Base-by-base conservation (phyloP, 2,888 invertebrate genomes). In the Dusona sp. region DNA sequence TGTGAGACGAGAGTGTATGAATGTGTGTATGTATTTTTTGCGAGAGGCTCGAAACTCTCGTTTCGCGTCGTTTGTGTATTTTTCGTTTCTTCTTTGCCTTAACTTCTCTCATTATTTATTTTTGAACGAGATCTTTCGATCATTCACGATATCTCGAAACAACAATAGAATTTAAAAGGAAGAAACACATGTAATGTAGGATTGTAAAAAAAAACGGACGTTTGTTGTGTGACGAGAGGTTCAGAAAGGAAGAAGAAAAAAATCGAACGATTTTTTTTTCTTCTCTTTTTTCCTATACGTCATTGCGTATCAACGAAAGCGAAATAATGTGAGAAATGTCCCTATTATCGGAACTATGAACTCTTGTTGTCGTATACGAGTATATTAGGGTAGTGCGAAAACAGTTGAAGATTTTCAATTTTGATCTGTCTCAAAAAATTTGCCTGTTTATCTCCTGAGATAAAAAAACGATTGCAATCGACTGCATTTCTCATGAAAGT, bases 291-390 rank as follows among this genome's bases (percentile, higher is more conserved):
- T 73, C 54, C 33, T 70, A 65, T 75, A 77, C 75, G 81, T 75
- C 61, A 38, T 82, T 80, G 75, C 74, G 73, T 79, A 83, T 81
- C 81, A 86, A 85, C 82, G 87, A 87, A 80, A 67, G 79, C 51
- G 38, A 77, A 67, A 70, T 64, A 72, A 61, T 54, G 75, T 84
- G 61, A 86, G 68, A 77, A 83, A 79, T 48, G 65, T 81, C 67
- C 77, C 82, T 79, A 77, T 86, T 83, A 80, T 61, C 84, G 86
- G 84, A 86, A 79, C 29, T 74, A 70, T 83, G 33, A 77, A 78
- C 36, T 80, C 86, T 81, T 81, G 79, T 77, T 86, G 84, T 86
- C 86, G 78, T 80, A 78, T 84, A 74, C 80, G 78, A 86, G 84
- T 84, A 72, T 16, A 65, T 65, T 45, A 48, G 48, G 33, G 36